Conservation (phyloP, 35 echinoderm and acorn worm genomes). For the Holothuria glaberrima region DNA sequence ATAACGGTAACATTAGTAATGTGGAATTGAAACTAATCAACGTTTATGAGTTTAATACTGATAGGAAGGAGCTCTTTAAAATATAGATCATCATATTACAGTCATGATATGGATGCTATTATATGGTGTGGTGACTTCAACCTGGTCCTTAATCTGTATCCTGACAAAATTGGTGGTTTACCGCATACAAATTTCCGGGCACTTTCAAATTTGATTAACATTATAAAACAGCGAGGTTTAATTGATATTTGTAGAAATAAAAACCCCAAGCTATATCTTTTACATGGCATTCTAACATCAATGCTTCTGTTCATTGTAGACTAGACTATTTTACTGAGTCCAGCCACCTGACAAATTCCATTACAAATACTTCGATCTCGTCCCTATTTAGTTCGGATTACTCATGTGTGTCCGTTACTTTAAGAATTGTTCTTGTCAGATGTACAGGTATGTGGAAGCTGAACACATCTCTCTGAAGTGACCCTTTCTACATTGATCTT, state of each 20-base stretch:
- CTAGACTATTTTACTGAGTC: too few species aligned
- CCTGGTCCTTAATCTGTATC: background rate
- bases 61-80: background rate
- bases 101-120: too few species aligned
- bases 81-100: too few species aligned
- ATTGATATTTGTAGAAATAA: constrained; percentile 24
- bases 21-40: too few species aligned
- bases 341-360: background rate
- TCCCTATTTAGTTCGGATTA: background rate
- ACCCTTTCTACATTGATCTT: too few species aligned
- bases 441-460: background rate
- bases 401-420: background rate
- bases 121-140: constrained; percentile 17
- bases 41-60: background rate
- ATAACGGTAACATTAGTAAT: background rate
- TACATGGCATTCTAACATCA: too few species aligned
- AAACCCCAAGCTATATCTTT: background rate
- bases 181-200: background rate
- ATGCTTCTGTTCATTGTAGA: too few species aligned
- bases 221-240: background rate
- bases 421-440: background rate
- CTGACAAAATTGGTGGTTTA: constrained; percentile 16
- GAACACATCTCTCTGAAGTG: background rate
- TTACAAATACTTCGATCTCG: background rate
- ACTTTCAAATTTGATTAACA: background rate